A percentile compares a stretch with the other conserved stretches of the same genome.
These are phyloP conservation scores for Dromas ardeola DNA, from an alignment of 2,113 vertebrate genomes.

Conservation along the genomic window DNA sequence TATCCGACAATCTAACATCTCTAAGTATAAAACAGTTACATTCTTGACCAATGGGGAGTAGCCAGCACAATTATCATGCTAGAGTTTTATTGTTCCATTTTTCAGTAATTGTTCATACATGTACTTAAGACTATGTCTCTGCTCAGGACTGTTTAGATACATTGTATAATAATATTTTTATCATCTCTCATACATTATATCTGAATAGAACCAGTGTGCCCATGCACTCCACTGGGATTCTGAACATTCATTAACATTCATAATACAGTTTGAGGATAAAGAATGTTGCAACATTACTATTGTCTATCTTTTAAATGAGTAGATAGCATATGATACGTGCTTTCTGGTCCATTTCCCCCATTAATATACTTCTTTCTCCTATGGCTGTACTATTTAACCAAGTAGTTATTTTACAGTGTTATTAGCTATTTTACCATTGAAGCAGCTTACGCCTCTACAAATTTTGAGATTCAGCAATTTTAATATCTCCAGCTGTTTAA, in stretches of 20 bases:
- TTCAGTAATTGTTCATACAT: not conserved
- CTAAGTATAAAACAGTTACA: fast-evolving
- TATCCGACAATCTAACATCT: not conserved
- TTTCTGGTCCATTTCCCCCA: not conserved
- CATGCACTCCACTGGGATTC: not conserved
- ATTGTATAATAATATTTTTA: not conserved
- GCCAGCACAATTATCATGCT: not conserved
- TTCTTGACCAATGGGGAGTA: not conserved
- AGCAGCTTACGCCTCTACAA: not conserved
- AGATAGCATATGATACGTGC: fast-evolving
- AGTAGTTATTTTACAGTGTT: not conserved
- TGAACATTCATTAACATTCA: not conserved
- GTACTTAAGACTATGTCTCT: not conserved
- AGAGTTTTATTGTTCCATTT: not conserved
- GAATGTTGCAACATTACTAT: not conserved
- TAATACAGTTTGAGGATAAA: not conserved
- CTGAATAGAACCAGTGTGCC: not conserved
- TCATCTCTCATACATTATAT: not conserved
- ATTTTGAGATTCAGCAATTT: not conserved
- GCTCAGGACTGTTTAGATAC: not conserved
- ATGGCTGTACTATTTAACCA: not conserved
- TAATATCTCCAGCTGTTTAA: not conserved
- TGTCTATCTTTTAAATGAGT: not conserved
- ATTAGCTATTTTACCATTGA: not conserved
- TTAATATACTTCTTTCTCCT: not conserved